phyloP scores from a whole-genome alignment of 2,113 vertebrate genomes.

The Hyla sarda region DNA sequence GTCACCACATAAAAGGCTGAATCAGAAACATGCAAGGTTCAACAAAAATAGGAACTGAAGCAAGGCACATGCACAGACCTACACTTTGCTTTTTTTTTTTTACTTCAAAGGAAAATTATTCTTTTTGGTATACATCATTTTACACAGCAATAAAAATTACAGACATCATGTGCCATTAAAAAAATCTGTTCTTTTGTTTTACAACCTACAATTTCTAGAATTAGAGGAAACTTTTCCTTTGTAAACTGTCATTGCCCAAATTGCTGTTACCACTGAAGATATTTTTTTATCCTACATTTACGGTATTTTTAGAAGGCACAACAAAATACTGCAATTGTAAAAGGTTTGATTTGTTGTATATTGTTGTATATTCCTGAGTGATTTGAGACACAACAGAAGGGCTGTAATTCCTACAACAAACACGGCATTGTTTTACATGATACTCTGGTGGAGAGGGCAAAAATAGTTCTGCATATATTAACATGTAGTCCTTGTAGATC shows the following conservation, averaged over 20 bases:
- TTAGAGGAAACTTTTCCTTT: constrained; percentile 8
- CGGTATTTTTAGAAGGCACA: constrained; percentile 41
- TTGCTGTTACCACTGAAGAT: constrained; percentile 31
- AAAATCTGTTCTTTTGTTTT: constrained; percentile 33
- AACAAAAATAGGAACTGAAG: neutral
- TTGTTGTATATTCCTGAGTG: neutral
- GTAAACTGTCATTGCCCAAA: constrained; percentile 32
- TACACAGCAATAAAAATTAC: constrained; percentile 39
- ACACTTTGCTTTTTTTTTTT: constrained; percentile 9
- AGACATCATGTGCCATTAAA: neutral
- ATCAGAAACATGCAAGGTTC: neutral
- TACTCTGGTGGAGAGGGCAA: neutral
- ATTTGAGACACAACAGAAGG: constrained; percentile 28
- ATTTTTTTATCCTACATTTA: constrained; percentile 18
- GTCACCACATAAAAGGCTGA: no score
- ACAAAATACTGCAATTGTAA: constrained; percentile 31
- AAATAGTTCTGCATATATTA: neutral
- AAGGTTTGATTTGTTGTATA: neutral
- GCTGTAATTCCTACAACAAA: constrained; percentile 6
- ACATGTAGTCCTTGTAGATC: neutral
- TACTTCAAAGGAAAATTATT: constrained; percentile 13
- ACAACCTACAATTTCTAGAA: constrained; percentile 23
- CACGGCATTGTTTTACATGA: neutral
- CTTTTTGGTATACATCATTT: constrained; percentile 28
- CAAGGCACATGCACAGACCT: neutral